These are phyloP conservation scores for Tinea trinotella DNA, from an alignment of 2,888 invertebrate species.

Conservation along the genomic window DNA sequence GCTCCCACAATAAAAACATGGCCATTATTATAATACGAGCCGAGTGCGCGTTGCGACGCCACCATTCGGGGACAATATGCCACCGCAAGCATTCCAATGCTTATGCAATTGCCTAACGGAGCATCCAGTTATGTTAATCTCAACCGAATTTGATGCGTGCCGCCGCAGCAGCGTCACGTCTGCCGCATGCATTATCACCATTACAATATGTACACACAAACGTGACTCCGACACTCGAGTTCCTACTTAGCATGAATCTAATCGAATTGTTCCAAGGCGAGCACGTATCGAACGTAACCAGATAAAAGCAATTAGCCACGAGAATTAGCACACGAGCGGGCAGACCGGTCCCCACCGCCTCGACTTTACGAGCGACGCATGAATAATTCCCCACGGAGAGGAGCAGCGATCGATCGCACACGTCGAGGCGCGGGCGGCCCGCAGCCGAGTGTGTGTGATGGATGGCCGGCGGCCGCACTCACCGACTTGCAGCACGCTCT, in stretches of 20 bases:
- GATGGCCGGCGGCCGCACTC: conserved; percentile 73
- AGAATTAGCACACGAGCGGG: conserved; percentile 15
- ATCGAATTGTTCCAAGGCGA: conserved; percentile 20
- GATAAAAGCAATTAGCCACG: conserved; percentile 18
- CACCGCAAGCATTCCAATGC: neutral
- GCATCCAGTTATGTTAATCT: conserved; percentile 68
- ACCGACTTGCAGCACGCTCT: conserved; percentile 92
- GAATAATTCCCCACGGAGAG: conserved; percentile 68
- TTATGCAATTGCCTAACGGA: conserved; percentile 41
- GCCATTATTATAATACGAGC: neutral
- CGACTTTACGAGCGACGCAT: conserved; percentile 57
- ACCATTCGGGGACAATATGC: conserved; percentile 24
- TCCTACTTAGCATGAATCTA: conserved; percentile 10
- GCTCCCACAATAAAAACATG: conserved; percentile 48
- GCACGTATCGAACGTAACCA: conserved; percentile 18
- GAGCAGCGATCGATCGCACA: conserved; percentile 71
- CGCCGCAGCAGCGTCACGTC: neutral
- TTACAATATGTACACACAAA: conserved; percentile 13
- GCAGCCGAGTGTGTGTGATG: conserved; percentile 73
- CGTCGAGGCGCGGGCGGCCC: conserved; percentile 63
- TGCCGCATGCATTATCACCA: neutral
- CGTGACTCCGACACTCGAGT: conserved; percentile 16
- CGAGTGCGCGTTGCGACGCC: conserved; percentile 23
- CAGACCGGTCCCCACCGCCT: conserved; percentile 9
- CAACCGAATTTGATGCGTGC: conserved; percentile 57